phyloP scores from a whole-genome alignment of 2,113 vertebrate genomes.

The Strigops habroptila region DNA sequence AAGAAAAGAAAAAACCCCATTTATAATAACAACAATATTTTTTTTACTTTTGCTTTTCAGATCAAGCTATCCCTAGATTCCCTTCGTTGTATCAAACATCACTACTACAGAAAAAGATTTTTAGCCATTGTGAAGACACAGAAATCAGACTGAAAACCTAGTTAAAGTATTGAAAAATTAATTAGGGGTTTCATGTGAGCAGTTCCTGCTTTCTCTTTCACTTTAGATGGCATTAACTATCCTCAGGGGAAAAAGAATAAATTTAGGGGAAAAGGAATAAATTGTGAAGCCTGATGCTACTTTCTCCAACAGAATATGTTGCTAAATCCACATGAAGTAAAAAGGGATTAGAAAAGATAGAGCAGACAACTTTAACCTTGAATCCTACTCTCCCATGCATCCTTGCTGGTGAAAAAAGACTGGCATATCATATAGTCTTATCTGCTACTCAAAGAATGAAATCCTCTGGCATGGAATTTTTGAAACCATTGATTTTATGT shows the following conservation, averaged over 20 bases:
- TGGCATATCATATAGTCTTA: neutral
- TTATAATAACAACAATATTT: neutral
- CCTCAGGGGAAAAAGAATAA: neutral
- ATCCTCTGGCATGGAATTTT: neutral
- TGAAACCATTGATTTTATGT: neutral
- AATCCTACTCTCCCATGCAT: neutral
- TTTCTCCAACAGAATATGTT: neutral
- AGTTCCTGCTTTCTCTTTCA: neutral
- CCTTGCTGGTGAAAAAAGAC: neutral
- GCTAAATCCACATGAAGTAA: neutral
- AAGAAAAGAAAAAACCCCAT: neutral
- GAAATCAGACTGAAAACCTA: neutral
- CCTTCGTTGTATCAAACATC: neutral
- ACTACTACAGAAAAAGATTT: neutral
- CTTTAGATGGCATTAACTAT: neutral
- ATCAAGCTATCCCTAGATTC: neutral
- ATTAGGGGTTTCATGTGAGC: neutral
- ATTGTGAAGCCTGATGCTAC: neutral
- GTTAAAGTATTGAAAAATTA: neutral
- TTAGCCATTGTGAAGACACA: neutral
- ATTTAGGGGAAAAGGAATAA: neutral
- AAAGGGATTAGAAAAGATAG: neutral
- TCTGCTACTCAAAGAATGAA: neutral
- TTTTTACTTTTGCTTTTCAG: neutral
- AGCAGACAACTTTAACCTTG: neutral